Evolutionary conservation across 2,888 invertebrate species (phyloP), one percentile per base, ranked within the genome.

Genomic region (Glaucopsyche alexis): DNA sequence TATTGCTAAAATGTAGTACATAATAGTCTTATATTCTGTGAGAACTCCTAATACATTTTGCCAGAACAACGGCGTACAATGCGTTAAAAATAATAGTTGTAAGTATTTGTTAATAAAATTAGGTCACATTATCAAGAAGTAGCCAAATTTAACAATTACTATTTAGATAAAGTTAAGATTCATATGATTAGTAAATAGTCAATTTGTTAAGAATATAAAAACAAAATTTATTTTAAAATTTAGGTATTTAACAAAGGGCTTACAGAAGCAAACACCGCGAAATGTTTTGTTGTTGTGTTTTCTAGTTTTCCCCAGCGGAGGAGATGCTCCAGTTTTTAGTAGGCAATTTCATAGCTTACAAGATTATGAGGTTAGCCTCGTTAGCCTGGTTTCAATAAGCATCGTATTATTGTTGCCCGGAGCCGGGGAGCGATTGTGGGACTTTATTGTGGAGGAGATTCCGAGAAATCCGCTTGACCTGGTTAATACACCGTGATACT

Each of bases 281-380:
- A 55, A 52, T 52, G 16, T 55, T 55, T 52, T 52, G 52, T 8
- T 52, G 52, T 16, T 52, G 9, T n/a, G 7, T 42, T 50, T 50
- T 50, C 50, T n/a, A 50, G 50, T 50, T 14, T 50, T 52, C 29
- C 52, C 52, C 52, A 7, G 16, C 16, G 52, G 19, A 11, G n/a
- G 55, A 55, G 19, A 55, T 19, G 55, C 55, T 55, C 19, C 55
- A 55, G 52, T 19, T 55, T 55, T 16, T 16, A 52, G 52, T 8
- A 52, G 52, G 55, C 55, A 5, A 47, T 42, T 42, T n/a, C 52
- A 52, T 52, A 9, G 55, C 55, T 55, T 19, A 29, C 55, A 55
- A 55, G 55, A 55, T 52, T 52, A 52, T 55, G 55, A 55, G 55
- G 55, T 19, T 55, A 55, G 19, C 19, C 19, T 55, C 55, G 55